phyloP scores from a whole-genome alignment of 92 coral and sea anemone species.

The Actinernus sp. region DNA sequence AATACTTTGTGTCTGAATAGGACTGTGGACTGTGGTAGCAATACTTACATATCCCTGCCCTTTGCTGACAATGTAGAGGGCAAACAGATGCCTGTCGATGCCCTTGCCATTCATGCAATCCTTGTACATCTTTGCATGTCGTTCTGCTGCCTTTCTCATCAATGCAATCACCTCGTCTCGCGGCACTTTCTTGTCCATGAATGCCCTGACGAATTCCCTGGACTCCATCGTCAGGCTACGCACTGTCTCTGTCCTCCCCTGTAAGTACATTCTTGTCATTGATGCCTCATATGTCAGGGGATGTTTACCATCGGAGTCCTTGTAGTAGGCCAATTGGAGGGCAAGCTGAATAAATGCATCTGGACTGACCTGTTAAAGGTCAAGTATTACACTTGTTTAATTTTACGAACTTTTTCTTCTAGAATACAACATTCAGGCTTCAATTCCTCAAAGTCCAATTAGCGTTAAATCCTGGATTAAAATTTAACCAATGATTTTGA shows the following conservation, averaged over 20 bases:
- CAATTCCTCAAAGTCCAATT: not conserved
- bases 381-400: not conserved
- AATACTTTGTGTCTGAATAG: too few relatives aligned
- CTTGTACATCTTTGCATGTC: conserved; percentile 88
- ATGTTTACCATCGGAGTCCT: conserved; percentile 82
- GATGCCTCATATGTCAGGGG: conserved; percentile 94
- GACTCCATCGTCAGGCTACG: conserved; percentile 86
- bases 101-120: conserved; percentile 99
- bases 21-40: not conserved
- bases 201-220: conserved; percentile 79
- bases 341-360: conserved; percentile 98
- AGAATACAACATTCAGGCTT: not conserved
- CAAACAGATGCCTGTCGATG: conserved; percentile 94
- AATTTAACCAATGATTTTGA: not conserved
- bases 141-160: conserved; percentile 61
- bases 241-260: conserved; percentile 98
- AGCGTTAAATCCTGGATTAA: not conserved
- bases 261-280: conserved; percentile 95
- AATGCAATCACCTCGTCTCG: conserved; percentile 60
- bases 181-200: conserved; percentile 59
- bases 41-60: conserved; percentile 96
- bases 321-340: conserved; percentile 87
- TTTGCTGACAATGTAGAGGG: conserved; percentile 88
- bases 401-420: too few relatives aligned
- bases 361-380: conserved; percentile 76